Percentiles rank a stretch among this genome's conserved stretches.
These are phyloP conservation scores for Pionites leucogaster DNA, from an alignment of 2,113 vertebrate species.

Conservation along the genomic window DNA sequence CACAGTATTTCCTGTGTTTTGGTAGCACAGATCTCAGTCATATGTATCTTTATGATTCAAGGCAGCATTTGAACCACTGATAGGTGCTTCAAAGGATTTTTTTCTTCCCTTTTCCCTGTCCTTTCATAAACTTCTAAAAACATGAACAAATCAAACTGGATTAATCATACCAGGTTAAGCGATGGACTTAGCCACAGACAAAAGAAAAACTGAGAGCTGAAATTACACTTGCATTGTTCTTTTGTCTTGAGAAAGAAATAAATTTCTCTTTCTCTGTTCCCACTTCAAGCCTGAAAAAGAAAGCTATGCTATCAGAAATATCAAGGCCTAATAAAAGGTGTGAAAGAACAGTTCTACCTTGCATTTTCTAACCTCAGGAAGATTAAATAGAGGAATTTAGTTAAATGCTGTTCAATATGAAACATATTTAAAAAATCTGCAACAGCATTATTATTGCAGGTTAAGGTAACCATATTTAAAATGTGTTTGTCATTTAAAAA, in stretches of 20 bases:
- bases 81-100: background rate
- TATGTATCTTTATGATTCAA: background rate
- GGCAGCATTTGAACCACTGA: background rate
- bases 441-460: background rate
- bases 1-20: background rate
- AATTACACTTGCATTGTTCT: background rate
- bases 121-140: slow-evolving; percentile 19
- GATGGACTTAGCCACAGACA: background rate
- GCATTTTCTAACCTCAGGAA: background rate
- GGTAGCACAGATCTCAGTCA: background rate
- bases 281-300: background rate
- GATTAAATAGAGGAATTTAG: background rate
- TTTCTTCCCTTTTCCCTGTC: background rate
- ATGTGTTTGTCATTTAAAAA: background rate
- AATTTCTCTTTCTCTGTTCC: background rate
- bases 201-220: slow-evolving; percentile 18
- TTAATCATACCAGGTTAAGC: slow-evolving; percentile 27
- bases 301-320: background rate
- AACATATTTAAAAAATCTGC: background rate
- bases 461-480: background rate
- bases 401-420: background rate
- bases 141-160: background rate
- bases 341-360: background rate
- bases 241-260: slow-evolving; percentile 25
- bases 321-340: background rate